These are phyloP conservation scores for Leptopilina drosophilae DNA, from an alignment of 2,888 invertebrate species.

Conservation along the genomic window DNA sequence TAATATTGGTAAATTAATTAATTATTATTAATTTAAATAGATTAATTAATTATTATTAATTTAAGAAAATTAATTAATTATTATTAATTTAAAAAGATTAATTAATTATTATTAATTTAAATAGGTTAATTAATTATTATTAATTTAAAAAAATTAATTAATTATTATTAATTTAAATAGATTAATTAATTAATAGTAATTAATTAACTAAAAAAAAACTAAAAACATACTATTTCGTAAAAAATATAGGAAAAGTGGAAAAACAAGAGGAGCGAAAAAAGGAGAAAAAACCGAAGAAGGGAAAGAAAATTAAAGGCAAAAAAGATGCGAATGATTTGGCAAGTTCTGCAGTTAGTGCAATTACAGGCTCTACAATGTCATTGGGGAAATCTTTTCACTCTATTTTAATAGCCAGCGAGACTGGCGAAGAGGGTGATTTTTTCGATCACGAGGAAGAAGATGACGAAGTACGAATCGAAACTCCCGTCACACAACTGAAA, in stretches of 20 bases:
- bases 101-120: too few relatives aligned
- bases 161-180: too few relatives aligned
- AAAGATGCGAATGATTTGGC: constrained; percentile 67
- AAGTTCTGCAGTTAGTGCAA: constrained; percentile 49
- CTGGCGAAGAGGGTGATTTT: constrained; percentile 63
- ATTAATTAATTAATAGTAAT: too few relatives aligned
- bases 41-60: too few relatives aligned
- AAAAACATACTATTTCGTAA: neutral
- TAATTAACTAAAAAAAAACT: too few relatives aligned
- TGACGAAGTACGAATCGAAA: constrained; percentile 62
- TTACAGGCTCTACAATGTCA: constrained; percentile 58
- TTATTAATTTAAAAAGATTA: too few relatives aligned
- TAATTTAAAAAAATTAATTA: too few relatives aligned
- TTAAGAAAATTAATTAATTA: too few relatives aligned
- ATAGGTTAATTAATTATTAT: too few relatives aligned
- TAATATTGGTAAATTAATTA: too few relatives aligned
- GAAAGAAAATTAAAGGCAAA: constrained; percentile 64
- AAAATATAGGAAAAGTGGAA: constrained; percentile 61
- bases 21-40: too few relatives aligned
- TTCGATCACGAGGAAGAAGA: constrained; percentile 73
- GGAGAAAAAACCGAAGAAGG: constrained; percentile 68
- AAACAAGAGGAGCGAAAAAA: constrained; percentile 66
- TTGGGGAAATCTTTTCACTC: constrained; percentile 50
- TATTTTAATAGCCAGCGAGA: constrained; percentile 64
- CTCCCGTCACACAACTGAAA: constrained; percentile 60